Evolutionary conservation across 2,113 vertebrate genomes (phyloP).

Genomic region (Pituophis catenifer): DNA sequence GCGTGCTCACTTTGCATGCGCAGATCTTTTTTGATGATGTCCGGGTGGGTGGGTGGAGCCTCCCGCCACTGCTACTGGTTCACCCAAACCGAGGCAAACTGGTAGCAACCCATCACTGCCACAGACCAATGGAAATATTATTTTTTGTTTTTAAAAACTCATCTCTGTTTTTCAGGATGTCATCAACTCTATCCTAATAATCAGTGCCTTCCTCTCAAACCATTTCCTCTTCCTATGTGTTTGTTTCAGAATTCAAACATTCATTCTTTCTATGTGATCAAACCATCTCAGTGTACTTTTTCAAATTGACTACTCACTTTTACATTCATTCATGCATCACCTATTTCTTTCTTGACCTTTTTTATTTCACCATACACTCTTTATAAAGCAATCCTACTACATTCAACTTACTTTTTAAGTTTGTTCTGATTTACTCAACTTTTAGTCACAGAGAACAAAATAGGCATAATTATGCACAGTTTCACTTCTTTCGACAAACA

Average conservation of each 20-base stretch:
- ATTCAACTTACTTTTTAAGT: background rate
- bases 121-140: background rate
- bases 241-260: background rate
- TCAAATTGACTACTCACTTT: background rate
- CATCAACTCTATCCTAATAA: background rate
- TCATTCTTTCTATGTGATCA: background rate
- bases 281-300: too few relatives aligned
- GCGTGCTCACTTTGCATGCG: too few relatives aligned
- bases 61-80: too few relatives aligned
- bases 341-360: background rate
- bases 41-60: too few relatives aligned
- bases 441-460: background rate
- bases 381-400: background rate
- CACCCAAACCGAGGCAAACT: too few relatives aligned
- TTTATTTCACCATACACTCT: background rate
- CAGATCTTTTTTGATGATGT: too few relatives aligned
- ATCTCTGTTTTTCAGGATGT: background rate
- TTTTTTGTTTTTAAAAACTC: background rate
- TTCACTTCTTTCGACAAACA: background rate
- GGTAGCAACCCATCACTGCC: too few relatives aligned
- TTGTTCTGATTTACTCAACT: background rate
- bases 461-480: background rate
- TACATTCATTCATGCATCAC: background rate
- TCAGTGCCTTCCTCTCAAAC: background rate
- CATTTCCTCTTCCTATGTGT: background rate